Conservation (phyloP, 2,797 vertebrate species). For the Aldrovandia affinis region DNA sequence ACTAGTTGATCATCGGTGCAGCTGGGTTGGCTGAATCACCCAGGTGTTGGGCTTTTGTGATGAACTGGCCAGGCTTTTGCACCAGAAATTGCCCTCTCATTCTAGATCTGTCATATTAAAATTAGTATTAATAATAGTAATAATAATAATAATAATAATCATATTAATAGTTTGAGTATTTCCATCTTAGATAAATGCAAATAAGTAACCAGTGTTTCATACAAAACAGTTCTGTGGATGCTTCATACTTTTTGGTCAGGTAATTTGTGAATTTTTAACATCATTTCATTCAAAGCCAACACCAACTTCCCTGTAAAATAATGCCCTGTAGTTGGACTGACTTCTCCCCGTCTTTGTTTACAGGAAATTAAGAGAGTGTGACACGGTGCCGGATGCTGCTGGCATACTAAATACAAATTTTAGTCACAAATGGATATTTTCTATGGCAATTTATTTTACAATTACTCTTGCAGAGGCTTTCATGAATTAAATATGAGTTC, state of each 20-base stretch:
- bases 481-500: constrained; percentile 99
- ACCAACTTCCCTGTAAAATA: neutral
- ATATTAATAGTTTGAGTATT: neutral
- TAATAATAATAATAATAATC: neutral
- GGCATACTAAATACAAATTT: constrained; percentile 87
- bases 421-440: constrained; percentile 90
- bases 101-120: neutral
- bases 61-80: neutral
- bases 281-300: neutral
- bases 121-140: neutral
- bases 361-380: constrained; percentile 77
- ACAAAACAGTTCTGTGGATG: neutral
- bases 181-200: neutral
- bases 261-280: neutral
- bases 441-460: constrained; percentile 97
- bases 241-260: neutral
- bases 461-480: constrained; percentile 95
- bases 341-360: constrained; percentile 54
- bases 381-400: constrained; percentile 75
- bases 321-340: neutral
- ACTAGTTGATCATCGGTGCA: constrained; percentile 4
- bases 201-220: neutral
- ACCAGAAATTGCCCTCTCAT: neutral
- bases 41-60: constrained; percentile 6
- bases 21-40: neutral